Evolutionary conservation across 2,888 invertebrate species (phyloP), one percentile per base, ranked within the genome.

Genomic region (Chromoteleia sp.): DNA sequence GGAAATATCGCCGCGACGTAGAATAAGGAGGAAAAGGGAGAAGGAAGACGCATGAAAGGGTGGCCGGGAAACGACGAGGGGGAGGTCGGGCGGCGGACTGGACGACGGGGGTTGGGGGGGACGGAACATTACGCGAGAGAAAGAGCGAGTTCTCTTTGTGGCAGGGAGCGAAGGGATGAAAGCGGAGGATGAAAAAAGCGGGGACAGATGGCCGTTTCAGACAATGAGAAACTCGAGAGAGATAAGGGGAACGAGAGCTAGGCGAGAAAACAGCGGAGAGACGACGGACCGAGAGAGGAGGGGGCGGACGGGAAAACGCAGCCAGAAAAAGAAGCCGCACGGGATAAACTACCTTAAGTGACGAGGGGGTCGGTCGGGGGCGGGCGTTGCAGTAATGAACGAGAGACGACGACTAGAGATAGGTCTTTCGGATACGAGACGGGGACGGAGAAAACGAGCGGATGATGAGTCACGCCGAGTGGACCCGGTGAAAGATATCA

Each of bases 201-300:
- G 86, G 87, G 91, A 91, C 91, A 91, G 91, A 91, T 91, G 91
- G 91, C 89, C 89, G 89, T 90, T 91, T 89, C 89, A 90, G 90
- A 91, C 91, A 91, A 91, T 91, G 91, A 91, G 91, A 91, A 91
- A 91, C 90, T 91, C 88, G 86, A 90, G 89, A 90, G 91, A 91
- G 76, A 76, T 90, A 91, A 91, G 90, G 89, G 91, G 89, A 87
- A 86, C 80, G 84, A 83, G 86, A 86, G 87, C 83, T 85, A 85
- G 85, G 74, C 83, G 86, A 85, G 85, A 79, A 81, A 77, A 81
- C 21, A 52, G 52, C 41, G 52, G 70, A 65, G 70, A 73, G 75
- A 67, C 45, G 48, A 67, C 45, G 41, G 61, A 68, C 59, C 17
- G 29, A 39, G 25, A 39, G 33, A 33, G 8, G 50, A 50, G 15